These are phyloP conservation scores for Chirona hameri DNA, from an alignment of 2,888 invertebrate species.

Conservation along the genomic window DNA sequence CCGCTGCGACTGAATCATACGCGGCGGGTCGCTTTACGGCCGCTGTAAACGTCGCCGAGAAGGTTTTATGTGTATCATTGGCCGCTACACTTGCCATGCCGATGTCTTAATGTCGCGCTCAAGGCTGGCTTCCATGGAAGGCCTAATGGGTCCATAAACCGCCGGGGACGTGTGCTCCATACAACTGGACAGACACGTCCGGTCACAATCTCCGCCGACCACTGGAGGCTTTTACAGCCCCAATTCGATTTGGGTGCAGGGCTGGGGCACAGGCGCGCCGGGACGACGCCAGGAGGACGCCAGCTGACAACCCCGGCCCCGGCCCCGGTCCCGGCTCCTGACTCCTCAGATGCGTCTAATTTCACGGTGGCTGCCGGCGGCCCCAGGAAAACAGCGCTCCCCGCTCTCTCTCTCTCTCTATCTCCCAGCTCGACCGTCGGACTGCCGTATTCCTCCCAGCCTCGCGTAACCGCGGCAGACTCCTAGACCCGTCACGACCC, in stretches of 20 bases:
- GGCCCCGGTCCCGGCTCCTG: too few relatives aligned
- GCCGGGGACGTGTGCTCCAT: background rate
- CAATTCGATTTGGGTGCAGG: background rate
- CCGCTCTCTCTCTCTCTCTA: background rate
- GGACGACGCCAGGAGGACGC: background rate
- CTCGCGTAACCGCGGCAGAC: too few relatives aligned
- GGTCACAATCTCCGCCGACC: background rate
- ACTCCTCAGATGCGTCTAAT: background rate
- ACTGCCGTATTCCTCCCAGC: too few relatives aligned
- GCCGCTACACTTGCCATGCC: background rate
- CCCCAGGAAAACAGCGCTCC: background rate
- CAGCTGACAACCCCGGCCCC: background rate
- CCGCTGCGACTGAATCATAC: background rate
- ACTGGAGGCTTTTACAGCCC: background rate
- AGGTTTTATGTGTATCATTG: slow-evolving; percentile 28
- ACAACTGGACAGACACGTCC: background rate
- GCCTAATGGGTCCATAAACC: slow-evolving; percentile 12
- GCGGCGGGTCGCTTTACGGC: background rate
- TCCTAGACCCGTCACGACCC: too few relatives aligned
- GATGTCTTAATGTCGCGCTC: slow-evolving; percentile 12
- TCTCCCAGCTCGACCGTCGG: background rate
- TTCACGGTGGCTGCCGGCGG: background rate
- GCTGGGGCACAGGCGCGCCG: background rate
- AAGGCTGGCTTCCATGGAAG: slow-evolving; percentile 11
- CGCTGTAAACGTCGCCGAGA: slow-evolving; percentile 3